These are phyloP conservation scores for Molanna angustata DNA, from an alignment of 2,888 invertebrate species.

Conservation along the genomic window DNA sequence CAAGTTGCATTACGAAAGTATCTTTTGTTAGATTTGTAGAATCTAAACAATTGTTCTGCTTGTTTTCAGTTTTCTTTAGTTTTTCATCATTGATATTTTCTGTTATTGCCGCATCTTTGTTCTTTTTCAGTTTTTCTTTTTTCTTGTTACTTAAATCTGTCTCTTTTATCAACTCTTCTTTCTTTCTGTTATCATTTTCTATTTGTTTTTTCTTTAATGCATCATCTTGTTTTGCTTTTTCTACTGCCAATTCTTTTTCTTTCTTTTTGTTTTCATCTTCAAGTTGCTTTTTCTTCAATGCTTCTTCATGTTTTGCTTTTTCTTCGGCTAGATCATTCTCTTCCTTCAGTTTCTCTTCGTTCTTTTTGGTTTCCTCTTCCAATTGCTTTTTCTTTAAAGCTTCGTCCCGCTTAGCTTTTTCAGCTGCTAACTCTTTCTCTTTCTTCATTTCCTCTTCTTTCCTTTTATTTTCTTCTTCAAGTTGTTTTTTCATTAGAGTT, in stretches of 20 bases:
- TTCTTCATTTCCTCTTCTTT: slow-evolving; percentile 1
- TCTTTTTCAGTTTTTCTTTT: slow-evolving; percentile 29
- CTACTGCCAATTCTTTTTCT: background rate
- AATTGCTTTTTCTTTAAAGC: slow-evolving; percentile 29
- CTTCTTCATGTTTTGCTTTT: slow-evolving; percentile 28
- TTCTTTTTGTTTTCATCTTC: background rate
- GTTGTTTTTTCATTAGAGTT: slow-evolving; percentile 29
- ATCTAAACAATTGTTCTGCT: slow-evolving; percentile 9
- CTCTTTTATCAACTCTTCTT: slow-evolving; percentile 7
- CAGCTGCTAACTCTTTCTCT: slow-evolving; percentile 8
- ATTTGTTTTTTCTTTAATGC: slow-evolving; percentile 12
- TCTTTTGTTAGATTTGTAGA: too few relatives aligned
- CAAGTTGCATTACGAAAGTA: too few relatives aligned
- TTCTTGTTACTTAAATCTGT: slow-evolving; percentile 17
- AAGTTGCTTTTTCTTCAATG: slow-evolving; percentile 20
- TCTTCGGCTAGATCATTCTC: background rate
- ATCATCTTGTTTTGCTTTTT: slow-evolving; percentile 17
- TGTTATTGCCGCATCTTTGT: slow-evolving; percentile 24
- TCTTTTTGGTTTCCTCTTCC: slow-evolving; percentile 31
- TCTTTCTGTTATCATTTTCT: slow-evolving; percentile 17
- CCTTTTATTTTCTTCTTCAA: slow-evolving; percentile 17
- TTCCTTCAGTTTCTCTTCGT: slow-evolving; percentile 15
- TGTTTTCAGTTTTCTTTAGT: slow-evolving; percentile 17
- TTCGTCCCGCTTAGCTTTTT: slow-evolving; percentile 24
- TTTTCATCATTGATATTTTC: slow-evolving; percentile 28